Evolutionary conservation across 1,140 invertebrate genomes (phyloP), one percentile per base, ranked within the genome.

Genomic region (Leptopilina boulardi): DNA sequence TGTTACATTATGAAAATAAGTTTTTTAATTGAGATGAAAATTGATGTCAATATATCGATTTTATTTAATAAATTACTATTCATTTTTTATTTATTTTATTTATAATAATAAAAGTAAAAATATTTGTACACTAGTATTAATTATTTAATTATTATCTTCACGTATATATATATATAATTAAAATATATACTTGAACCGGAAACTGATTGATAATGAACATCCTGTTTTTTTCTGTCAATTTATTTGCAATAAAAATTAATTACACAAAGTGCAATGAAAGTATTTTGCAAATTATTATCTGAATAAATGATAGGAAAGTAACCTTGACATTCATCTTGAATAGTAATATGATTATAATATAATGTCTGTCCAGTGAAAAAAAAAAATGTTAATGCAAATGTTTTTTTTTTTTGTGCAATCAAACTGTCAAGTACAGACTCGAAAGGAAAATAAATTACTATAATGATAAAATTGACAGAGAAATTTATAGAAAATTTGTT

Each of bases 391-490:
- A 66, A 66, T 26, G 59, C 23, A 34, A 66, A 66, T 30, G 30
- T 66, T 66, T 66, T 66, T 66, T 66, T 66, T 66, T 66, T 66
- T 66, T 66, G 30, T 30, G 23, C 26, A 66, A 66, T 30, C 26
- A 66, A 15, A 66, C 21, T 66, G 59, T 66, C 59, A 34, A 8
- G 3, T 30, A 5, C 59, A 30, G 10, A 10, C 6, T 30, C 5
- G 23, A 59, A 21, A 26, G 15, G 15, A 15, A 15, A 47, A 47
- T 3, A 42, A 42, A 11, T 42, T 15, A 11, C 9, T 42, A 42
- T 15, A 42, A 42, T 42, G 1, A 4, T 11, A 11, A 42, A 42
- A 15, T 11, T 15, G n/a, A 47, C 9, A 38, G 15, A 15, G 11
- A 44, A 44, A 15, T 15, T 44, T 44, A 44, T 44, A 11, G 41